A percentile compares a stretch with the other conserved stretches of the same genome.
Evolutionary conservation across 2,113 vertebrate genomes (phyloP).

Genomic region (Mohoua ochrocephala): DNA sequence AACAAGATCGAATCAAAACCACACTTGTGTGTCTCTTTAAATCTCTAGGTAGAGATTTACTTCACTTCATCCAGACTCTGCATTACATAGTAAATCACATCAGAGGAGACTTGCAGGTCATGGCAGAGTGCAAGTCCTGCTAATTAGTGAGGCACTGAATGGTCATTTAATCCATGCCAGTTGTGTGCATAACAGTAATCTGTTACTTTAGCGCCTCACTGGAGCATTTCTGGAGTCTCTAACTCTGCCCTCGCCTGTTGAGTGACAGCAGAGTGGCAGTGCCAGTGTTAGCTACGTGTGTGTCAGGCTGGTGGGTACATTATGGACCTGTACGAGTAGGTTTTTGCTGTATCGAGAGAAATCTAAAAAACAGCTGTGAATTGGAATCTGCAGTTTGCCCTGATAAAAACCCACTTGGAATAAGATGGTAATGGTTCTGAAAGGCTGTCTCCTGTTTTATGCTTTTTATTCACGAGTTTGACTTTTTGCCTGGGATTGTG

Average conservation of each 20-base stretch:
- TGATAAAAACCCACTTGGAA: background rate
- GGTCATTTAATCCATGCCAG: background rate
- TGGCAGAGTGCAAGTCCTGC: background rate
- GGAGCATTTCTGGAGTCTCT: background rate
- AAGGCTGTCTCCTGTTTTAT: background rate
- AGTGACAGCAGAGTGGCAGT: background rate
- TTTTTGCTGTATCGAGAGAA: background rate
- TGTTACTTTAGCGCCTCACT: background rate
- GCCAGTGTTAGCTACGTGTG: background rate
- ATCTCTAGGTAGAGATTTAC: background rate
- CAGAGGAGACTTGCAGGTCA: background rate
- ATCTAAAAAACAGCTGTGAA: background rate
- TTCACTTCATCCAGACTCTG: background rate
- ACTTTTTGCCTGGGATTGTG: background rate
- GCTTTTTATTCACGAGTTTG: background rate
- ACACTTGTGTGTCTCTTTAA: background rate
- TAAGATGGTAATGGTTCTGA: background rate
- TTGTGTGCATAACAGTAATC: background rate
- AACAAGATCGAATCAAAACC: background rate
- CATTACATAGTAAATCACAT: background rate
- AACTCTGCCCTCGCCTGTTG: accelerated
- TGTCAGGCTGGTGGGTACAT: background rate
- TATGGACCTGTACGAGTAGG: background rate
- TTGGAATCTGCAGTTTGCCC: background rate
- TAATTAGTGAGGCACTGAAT: background rate